Conservation (phyloP, 2,888 invertebrate species). For the Ephialtes manifestator region DNA sequence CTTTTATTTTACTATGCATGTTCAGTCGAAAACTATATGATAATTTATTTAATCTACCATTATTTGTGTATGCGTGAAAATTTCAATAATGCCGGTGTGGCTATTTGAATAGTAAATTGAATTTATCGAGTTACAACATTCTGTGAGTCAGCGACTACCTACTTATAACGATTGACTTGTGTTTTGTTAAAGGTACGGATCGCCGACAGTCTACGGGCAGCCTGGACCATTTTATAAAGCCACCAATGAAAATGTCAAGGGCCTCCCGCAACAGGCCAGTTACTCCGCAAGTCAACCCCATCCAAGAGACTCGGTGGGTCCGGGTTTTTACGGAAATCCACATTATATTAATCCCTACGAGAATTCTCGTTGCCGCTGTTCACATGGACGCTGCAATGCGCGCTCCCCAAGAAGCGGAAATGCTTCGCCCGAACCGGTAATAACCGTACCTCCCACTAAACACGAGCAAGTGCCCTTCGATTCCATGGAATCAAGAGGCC, state of each 20-base stretch:
- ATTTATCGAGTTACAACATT: too few species aligned
- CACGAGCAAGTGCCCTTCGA: too few species aligned
- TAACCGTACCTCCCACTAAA: too few species aligned
- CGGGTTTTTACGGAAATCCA: neutral
- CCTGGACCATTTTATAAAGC: neutral
- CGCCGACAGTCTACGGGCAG: constrained; percentile 16
- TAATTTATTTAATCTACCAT: too few species aligned
- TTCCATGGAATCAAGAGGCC: neutral
- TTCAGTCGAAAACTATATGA: too few species aligned
- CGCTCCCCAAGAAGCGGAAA: neutral
- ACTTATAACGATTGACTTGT: neutral
- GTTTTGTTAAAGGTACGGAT: constrained; percentile 27
- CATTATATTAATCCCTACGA: neutral
- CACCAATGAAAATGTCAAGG: neutral
- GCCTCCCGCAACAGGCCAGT: neutral
- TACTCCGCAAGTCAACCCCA: neutral
- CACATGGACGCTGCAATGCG: neutral
- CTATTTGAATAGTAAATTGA: too few species aligned
- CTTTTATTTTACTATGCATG: neutral
- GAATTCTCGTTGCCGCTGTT: neutral
- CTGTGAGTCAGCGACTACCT: too few species aligned
- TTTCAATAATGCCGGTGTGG: too few species aligned
- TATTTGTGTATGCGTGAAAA: too few species aligned
- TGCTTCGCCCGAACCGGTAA: too few species aligned
- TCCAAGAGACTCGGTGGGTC: neutral